Evolutionary conservation across 2,888 invertebrate species (phyloP).

Genomic region (Drosophila borealis): DNA sequence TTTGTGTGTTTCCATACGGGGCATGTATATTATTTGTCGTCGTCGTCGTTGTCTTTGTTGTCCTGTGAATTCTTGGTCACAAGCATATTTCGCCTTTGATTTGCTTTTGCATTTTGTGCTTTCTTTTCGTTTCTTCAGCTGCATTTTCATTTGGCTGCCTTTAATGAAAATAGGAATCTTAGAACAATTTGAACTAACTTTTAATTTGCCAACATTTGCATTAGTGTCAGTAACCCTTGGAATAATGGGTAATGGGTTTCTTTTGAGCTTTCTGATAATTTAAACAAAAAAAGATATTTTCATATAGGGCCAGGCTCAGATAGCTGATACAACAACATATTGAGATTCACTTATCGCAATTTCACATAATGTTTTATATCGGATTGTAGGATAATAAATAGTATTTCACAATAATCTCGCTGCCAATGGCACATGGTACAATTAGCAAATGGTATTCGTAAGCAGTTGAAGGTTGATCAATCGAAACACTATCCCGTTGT

Average conservation of each 20-base stretch:
- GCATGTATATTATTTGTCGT: slow-evolving; percentile 41
- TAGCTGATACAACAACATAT: background rate
- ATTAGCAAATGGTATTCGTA: background rate
- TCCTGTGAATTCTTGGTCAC: slow-evolving; percentile 19
- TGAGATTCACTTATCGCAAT: background rate
- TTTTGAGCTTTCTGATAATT: background rate
- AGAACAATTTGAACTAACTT: slow-evolving; percentile 2
- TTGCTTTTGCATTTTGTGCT: slow-evolving; percentile 37
- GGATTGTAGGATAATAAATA: background rate
- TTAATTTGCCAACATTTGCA: background rate
- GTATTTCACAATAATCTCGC: background rate
- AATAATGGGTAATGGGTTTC: background rate
- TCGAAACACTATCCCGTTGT: slow-evolving; percentile 3
- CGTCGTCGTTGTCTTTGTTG: slow-evolving; percentile 22
- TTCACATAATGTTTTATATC: background rate
- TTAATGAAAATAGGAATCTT: slow-evolving; percentile 1
- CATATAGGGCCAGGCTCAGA: background rate
- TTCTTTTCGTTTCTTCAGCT: slow-evolving; percentile 2
- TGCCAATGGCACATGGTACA: background rate
- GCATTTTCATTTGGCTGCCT: slow-evolving; percentile 16
- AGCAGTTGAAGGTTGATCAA: background rate
- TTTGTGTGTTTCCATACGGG: slow-evolving; percentile 54
- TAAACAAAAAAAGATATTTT: background rate
- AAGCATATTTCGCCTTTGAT: slow-evolving; percentile 27
- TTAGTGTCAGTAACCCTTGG: background rate